Evolutionary conservation across 1,140 invertebrate species (phyloP).

Genomic region (Idris sp.): DNA sequence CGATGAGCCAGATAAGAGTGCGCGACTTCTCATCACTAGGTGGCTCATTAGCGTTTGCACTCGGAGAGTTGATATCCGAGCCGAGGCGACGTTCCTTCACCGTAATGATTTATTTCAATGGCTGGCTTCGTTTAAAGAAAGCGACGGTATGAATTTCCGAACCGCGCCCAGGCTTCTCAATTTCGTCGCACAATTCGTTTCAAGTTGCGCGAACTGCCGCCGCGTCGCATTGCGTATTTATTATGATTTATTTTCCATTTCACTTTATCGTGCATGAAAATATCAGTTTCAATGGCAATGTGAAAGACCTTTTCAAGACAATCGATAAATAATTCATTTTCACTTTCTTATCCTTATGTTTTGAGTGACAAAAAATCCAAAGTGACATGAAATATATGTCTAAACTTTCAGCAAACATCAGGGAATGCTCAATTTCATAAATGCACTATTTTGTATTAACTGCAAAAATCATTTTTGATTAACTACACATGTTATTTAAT

Average conservation of each 20-base stretch:
- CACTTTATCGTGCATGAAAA: slow-evolving; percentile 26
- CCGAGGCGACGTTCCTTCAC: slow-evolving; percentile 63
- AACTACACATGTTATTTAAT: too few relatives aligned
- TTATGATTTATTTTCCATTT: slow-evolving; percentile 56
- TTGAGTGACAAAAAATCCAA: too few relatives aligned
- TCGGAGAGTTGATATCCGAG: slow-evolving; percentile 44
- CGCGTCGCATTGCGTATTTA: slow-evolving; percentile 32
- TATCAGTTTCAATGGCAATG: slow-evolving; percentile 29
- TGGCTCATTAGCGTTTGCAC: slow-evolving; percentile 69
- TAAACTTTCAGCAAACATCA: too few relatives aligned
- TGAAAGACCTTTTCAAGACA: slow-evolving; percentile 15
- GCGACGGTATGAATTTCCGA: slow-evolving; percentile 50
- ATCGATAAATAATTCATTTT: slow-evolving; percentile 41
- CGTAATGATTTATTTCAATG: slow-evolving; percentile 63
- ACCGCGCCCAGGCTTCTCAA: slow-evolving; percentile 59
- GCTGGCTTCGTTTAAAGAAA: slow-evolving; percentile 53
- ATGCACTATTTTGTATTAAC: too few relatives aligned
- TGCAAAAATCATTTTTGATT: too few relatives aligned
- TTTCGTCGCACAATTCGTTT: slow-evolving; percentile 54
- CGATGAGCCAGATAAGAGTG: slow-evolving; percentile 70
- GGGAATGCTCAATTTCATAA: too few relatives aligned
- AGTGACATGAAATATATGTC: too few relatives aligned
- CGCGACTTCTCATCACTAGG: slow-evolving; percentile 62
- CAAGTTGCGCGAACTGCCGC: slow-evolving; percentile 27
- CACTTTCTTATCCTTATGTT: slow-evolving; percentile 40